Evolutionary conservation across 2,797 vertebrate genomes (phyloP), one percentile per base, ranked within the genome.

Genomic region (Peromyscus melanophrys): DNA sequence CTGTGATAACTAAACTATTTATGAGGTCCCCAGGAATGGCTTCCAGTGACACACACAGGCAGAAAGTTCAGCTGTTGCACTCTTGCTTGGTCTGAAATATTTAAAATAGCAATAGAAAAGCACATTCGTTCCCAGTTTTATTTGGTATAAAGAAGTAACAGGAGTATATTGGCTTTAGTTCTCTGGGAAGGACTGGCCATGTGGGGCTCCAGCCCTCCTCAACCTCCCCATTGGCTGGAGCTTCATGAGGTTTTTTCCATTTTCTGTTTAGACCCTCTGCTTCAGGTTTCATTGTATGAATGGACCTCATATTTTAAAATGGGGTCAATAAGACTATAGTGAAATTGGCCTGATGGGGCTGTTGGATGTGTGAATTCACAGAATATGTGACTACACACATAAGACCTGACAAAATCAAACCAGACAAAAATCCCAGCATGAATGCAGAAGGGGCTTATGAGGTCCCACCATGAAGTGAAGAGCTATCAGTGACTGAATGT

Each of bases 261-360:
- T 94, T 93, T 21, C 3, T 0, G 29, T 49, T 69, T 80, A 78
- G 55, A 6, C 8, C 52, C 3, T 86, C 2, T 80, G 23, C 0
- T 57, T 71, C 63, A 84, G 57, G 86, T 76, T 95, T 80, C 5
- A 14, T 37, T 43, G 57, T 29, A 93, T 55, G 29, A 46, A 95
- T 5, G 10, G 14, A 21, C 55, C 93, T 95, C 73, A 6, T 86
- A 43, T 91, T 89, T 52, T 23, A 78, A 83, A 90, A 31, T 2
- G 10, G 0, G 0, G 25, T 93, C 57, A 71, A 77, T 23, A 23
- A 29, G 2, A 55, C 84, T 52, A 6, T 4, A 10, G 2, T 17
- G 34, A 86, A 71, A 37, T 37, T 55, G 14, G 1, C 13, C 14
- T 86, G 65, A 71, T 46, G 37, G 12, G 63, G 46, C 31, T 16